Evolutionary conservation across 1,140 invertebrate species (phyloP).

Genomic region (Eurytemora carolleeae): DNA sequence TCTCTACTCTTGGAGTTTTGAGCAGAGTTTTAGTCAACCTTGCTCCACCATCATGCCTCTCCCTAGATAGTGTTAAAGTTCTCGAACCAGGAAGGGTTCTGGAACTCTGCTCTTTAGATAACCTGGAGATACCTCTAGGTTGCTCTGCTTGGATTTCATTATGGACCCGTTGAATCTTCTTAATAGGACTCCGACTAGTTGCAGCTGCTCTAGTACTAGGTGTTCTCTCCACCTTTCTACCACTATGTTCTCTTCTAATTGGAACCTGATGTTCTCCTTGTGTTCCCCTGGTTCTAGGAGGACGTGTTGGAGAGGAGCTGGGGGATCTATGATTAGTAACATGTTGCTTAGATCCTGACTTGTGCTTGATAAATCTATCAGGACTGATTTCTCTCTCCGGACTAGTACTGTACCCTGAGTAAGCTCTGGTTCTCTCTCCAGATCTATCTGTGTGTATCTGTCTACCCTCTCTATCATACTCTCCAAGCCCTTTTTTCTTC

Average conservation of each 20-base stretch:
- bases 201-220: constrained; percentile 1
- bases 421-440: neutral
- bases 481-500: neutral
- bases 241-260: neutral
- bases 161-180: constrained; percentile 1
- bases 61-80: neutral
- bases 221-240: neutral
- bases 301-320: constrained; percentile 12
- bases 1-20: neutral
- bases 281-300: constrained; percentile 3
- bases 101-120: neutral
- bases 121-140: no score
- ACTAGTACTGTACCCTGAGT: constrained; percentile 11
- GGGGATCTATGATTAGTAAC: constrained; percentile 1
- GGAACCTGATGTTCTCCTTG: neutral
- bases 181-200: neutral
- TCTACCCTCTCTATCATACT: neutral
- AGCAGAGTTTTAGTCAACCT: neutral
- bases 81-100: neutral
- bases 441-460: neutral
- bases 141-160: neutral
- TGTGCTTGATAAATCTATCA: constrained; percentile 1
- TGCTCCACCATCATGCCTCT: neutral
- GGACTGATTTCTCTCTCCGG: constrained; percentile 6
- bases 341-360: neutral